Percentiles rank a stretch among this genome's conserved stretches.
Evolutionary conservation across 2,113 vertebrate species (phyloP).

Genomic region (Microcebus ravelobensis): DNA sequence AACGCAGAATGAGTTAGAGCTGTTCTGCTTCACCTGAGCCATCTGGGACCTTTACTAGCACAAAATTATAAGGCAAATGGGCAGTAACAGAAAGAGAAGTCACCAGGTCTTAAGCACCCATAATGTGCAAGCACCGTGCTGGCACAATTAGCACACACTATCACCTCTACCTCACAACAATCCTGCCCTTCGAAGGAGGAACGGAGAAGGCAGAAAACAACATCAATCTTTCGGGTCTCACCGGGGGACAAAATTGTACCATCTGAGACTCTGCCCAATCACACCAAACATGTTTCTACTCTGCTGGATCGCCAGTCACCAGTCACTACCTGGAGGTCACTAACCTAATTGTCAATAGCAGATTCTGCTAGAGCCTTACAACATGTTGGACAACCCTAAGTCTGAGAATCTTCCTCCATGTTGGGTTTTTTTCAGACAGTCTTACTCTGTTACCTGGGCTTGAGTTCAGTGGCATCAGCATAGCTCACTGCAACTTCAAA

Average conservation of each 20-base stretch:
- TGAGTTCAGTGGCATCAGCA: too few species aligned
- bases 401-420: neutral
- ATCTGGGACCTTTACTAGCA: neutral
- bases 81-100: neutral
- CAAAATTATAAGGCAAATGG: neutral
- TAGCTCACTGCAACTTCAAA: too few species aligned
- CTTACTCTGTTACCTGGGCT: too few species aligned
- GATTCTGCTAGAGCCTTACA: neutral
- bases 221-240: neutral
- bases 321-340: neutral
- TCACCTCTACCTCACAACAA: neutral
- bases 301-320: neutral
- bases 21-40: neutral
- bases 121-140: neutral
- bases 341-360: neutral
- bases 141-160: neutral
- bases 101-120: neutral
- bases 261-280: neutral
- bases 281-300: neutral
- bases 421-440: too few species aligned
- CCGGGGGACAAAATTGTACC: neutral
- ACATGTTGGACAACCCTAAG: neutral
- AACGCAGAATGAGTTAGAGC: neutral
- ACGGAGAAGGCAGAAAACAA: neutral
- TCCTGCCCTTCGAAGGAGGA: neutral